A percentile compares a stretch with the other conserved stretches of the same genome.
phyloP scores from a whole-genome alignment of 2,113 vertebrate genomes.

The Paedocypris sp. region DNA sequence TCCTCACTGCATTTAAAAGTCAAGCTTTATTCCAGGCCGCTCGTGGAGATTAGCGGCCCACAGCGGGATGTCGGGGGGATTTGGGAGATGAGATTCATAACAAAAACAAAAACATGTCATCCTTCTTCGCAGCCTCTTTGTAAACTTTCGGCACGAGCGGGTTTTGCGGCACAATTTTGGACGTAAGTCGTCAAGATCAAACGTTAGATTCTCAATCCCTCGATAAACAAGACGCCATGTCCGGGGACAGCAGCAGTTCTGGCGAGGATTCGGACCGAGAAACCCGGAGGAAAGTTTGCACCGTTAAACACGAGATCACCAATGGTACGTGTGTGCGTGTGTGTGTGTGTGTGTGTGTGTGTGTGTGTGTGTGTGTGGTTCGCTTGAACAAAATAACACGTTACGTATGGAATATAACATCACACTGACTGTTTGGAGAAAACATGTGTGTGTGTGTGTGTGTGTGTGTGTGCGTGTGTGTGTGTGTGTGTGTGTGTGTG shows the following conservation, averaged over 20 bases:
- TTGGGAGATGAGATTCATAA: conserved; percentile 24
- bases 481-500: not conserved
- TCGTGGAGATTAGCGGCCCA: conserved; percentile 17
- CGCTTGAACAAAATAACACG: no score
- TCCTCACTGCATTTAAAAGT: not conserved
- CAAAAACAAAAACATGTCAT: conserved; percentile 13
- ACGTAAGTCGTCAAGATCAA: conserved; percentile 11
- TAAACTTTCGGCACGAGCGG: not conserved
- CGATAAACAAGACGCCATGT: conserved; percentile 41
- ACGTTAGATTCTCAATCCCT: not conserved
- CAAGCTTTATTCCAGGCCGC: conserved; percentile 4
- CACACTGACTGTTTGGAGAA: no score
- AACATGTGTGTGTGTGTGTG: not conserved
- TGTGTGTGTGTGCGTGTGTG: not conserved
- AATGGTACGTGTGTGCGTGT: conserved; percentile 52
- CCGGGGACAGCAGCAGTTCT: conserved; percentile 59
- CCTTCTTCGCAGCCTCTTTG: not conserved
- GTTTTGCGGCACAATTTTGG: no score
- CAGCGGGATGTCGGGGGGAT: conserved; percentile 48
- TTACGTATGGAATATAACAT: no score
- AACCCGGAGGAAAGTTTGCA: conserved; percentile 50
- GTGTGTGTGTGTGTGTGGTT: not conserved
- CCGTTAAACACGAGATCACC: conserved; percentile 66
- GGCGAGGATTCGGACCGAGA: conserved; percentile 61
- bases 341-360: not conserved